These are phyloP conservation scores for Nasonia giraulti DNA, from an alignment of 1,140 invertebrate genomes.

Conservation along the genomic window DNA sequence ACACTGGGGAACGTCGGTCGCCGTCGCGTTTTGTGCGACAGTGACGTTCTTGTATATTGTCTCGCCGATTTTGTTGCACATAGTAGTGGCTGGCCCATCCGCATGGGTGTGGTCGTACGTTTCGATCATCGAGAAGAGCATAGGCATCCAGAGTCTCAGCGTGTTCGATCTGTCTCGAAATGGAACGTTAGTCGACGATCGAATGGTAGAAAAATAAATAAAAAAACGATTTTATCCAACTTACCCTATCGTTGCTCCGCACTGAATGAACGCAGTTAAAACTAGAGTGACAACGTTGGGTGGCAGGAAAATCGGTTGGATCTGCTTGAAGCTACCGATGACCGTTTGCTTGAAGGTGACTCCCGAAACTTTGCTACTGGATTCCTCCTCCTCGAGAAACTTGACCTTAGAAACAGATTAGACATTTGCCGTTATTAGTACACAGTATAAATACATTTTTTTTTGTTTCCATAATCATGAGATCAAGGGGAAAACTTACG, in stretches of 20 bases:
- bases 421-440: neutral
- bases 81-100: conserved; percentile 50
- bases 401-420: conserved; percentile 60
- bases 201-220: neutral
- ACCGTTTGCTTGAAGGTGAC: conserved; percentile 54
- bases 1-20: neutral
- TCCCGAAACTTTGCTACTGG: conserved; percentile 62
- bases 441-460: no score
- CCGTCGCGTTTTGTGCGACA: conserved; percentile 25
- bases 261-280: conserved; percentile 82
- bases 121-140: conserved; percentile 69
- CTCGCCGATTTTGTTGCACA: conserved; percentile 60
- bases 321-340: conserved; percentile 68
- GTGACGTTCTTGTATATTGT: conserved; percentile 47
- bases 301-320: conserved; percentile 77
- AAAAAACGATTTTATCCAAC: conserved; percentile 17
- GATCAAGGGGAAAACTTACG: conserved; percentile 58
- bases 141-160: conserved; percentile 70
- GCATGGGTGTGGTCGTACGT: conserved; percentile 60
- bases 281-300: conserved; percentile 81
- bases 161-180: conserved; percentile 65
- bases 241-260: conserved; percentile 79
- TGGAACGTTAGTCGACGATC: neutral
- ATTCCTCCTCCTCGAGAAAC: conserved; percentile 69
- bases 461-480: neutral